These are phyloP conservation scores for Diceros bicornis DNA, from an alignment of 2,797 vertebrate genomes.

Conservation along the genomic window DNA sequence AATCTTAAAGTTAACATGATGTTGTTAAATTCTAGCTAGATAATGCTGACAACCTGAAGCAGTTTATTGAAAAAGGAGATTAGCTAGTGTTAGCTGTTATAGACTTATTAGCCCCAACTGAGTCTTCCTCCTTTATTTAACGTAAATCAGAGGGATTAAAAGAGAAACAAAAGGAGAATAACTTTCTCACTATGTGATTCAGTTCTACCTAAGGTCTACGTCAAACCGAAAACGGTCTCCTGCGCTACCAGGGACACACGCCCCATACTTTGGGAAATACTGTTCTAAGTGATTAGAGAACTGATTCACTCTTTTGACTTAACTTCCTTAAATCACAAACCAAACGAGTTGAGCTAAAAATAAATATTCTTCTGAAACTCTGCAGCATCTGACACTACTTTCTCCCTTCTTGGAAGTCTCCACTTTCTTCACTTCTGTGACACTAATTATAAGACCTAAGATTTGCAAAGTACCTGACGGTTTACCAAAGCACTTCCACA, in stretches of 20 bases:
- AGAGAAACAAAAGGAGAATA: not conserved
- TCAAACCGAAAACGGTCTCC: not conserved
- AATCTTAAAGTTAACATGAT: slow-evolving; percentile 6
- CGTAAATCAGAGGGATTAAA: slow-evolving; percentile 42
- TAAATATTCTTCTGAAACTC: slow-evolving; percentile 33
- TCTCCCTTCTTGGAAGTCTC: not conserved
- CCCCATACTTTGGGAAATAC: not conserved
- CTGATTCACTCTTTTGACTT: not conserved
- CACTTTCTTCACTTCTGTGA: not conserved
- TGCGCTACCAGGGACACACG: too few relatives aligned
- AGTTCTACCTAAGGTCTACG: not conserved
- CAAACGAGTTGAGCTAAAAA: slow-evolving; percentile 12
- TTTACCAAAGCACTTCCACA: not conserved
- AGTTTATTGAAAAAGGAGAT: not conserved
- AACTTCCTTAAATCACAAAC: slow-evolving; percentile 46
- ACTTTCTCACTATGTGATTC: not conserved
- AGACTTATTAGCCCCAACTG: not conserved
- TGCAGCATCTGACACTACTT: not conserved
- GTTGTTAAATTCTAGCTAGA: slow-evolving; percentile 4
- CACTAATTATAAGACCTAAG: not conserved
- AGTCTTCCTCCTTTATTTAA: not conserved
- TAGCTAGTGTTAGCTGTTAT: not conserved
- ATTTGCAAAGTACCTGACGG: not conserved
- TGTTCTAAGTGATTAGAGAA: not conserved
- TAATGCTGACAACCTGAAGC: not conserved